These are phyloP conservation scores for Amblyopsis hoosieri DNA, from an alignment of 2,797 vertebrate species.

Conservation along the genomic window DNA sequence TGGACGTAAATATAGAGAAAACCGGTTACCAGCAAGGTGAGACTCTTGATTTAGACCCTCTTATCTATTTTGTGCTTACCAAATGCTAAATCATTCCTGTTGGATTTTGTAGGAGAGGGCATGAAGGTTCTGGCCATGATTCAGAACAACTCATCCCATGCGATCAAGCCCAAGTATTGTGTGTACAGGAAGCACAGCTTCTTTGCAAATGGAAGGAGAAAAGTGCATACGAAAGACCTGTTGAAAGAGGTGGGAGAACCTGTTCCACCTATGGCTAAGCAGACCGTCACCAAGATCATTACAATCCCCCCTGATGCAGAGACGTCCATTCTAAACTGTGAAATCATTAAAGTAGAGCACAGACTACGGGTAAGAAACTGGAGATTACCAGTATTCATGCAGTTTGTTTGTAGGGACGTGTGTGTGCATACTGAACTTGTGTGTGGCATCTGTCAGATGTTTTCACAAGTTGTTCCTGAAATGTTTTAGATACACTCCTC, in stretches of 20 bases:
- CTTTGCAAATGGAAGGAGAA: slow-evolving; percentile 85
- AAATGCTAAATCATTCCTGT: not conserved
- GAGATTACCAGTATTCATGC: too few species aligned
- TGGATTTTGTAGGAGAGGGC: slow-evolving; percentile 81
- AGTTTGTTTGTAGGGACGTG: too few species aligned
- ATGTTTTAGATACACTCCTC: too few species aligned
- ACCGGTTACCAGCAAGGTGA: slow-evolving; percentile 68
- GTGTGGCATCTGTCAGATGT: too few species aligned
- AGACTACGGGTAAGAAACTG: slow-evolving; percentile 83
- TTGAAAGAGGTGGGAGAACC: slow-evolving; percentile 85
- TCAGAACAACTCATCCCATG: slow-evolving; percentile 88
- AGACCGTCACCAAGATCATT: slow-evolving; percentile 82
- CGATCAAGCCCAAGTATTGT: slow-evolving; percentile 89
- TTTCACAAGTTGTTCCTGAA: too few species aligned
- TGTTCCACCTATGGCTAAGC: slow-evolving; percentile 79
- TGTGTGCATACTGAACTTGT: too few species aligned
- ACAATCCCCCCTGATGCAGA: slow-evolving; percentile 81
- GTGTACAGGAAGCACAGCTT: slow-evolving; percentile 88
- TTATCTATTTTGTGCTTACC: not conserved
- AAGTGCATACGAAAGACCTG: slow-evolving; percentile 80
- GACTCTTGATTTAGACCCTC: not conserved
- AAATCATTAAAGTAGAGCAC: slow-evolving; percentile 87
- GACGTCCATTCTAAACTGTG: slow-evolving; percentile 86
- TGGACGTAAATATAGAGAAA: slow-evolving; percentile 73
- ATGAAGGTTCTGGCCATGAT: slow-evolving; percentile 85